Percentiles rank a stretch among this genome's conserved stretches.
Conservation (phyloP, 2,113 vertebrate species). For the western clawed frog (Xenopus tropicalis) region DNA sequence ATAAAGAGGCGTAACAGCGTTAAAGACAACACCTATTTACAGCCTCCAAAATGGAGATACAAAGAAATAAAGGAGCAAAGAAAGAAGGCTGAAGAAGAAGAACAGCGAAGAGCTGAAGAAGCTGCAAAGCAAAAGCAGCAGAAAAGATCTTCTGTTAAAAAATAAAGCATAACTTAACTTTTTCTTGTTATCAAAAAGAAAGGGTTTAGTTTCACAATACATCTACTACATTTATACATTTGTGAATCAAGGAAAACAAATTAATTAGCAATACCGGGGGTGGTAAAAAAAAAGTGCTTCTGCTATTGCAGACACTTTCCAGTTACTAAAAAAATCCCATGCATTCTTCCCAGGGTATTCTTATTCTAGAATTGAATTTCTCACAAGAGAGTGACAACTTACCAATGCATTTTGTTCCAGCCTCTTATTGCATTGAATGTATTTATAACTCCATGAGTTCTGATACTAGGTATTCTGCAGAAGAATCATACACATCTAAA, state of each 20-base stretch:
- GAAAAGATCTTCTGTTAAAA: conserved; percentile 3
- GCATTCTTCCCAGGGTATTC: no score
- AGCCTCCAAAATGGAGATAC: conserved; percentile 94
- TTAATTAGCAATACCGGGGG: not conserved
- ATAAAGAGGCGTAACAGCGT: conserved; percentile 62
- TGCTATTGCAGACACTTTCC: not conserved
- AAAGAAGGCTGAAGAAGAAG: conserved; percentile 81
- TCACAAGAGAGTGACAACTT: no score
- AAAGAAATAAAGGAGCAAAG: conserved; percentile 90
- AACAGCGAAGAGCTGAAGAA: conserved; percentile 69
- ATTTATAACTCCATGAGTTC: no score
- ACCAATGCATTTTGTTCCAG: no score
- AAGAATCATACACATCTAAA: no score
- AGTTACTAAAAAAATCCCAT: no score
- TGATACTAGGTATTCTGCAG: no score
- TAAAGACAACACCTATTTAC: conserved; percentile 74
- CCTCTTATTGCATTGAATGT: no score
- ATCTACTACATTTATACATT: not conserved
- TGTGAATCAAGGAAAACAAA: not conserved
- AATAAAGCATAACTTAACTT: conserved; percentile 6
- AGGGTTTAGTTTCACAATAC: not conserved
- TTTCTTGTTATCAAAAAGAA: not conserved
- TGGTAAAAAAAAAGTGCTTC: not conserved
- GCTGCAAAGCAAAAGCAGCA: conserved; percentile 60
- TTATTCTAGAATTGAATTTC: no score